phyloP scores from a whole-genome alignment of 2,113 vertebrate genomes.

The Chauna torquata region DNA sequence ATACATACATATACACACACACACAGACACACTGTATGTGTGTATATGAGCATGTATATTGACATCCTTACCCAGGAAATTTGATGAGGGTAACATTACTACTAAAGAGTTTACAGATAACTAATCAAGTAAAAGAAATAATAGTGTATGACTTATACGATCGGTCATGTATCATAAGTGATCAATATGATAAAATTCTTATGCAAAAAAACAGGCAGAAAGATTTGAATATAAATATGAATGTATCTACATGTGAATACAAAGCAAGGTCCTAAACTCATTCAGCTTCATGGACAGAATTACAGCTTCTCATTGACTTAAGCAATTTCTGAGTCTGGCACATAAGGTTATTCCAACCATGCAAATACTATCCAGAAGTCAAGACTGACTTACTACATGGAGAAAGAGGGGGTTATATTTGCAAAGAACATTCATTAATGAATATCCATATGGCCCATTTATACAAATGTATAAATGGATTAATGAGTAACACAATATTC shows the following conservation, averaged over 20 bases:
- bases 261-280: not conserved
- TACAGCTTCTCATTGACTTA: not conserved
- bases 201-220: not conserved
- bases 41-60: accelerated
- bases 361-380: not conserved
- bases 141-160: not conserved
- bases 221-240: not conserved
- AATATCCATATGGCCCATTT: not conserved
- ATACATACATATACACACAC: not conserved
- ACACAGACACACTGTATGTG: accelerated
- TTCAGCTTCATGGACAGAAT: not conserved
- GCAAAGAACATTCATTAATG: not conserved
- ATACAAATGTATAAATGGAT: not conserved
- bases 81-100: not conserved
- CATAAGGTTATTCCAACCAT: not conserved
- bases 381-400: not conserved
- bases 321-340: not conserved
- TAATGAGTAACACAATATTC: not conserved
- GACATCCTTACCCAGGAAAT: not conserved
- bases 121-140: not conserved
- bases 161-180: not conserved
- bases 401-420: not conserved
- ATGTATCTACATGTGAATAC: not conserved
- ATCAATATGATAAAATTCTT: not conserved
- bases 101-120: not conserved